These are phyloP conservation scores for Xenus cinereus DNA, from an alignment of 2,113 vertebrate genomes.

Conservation along the genomic window DNA sequence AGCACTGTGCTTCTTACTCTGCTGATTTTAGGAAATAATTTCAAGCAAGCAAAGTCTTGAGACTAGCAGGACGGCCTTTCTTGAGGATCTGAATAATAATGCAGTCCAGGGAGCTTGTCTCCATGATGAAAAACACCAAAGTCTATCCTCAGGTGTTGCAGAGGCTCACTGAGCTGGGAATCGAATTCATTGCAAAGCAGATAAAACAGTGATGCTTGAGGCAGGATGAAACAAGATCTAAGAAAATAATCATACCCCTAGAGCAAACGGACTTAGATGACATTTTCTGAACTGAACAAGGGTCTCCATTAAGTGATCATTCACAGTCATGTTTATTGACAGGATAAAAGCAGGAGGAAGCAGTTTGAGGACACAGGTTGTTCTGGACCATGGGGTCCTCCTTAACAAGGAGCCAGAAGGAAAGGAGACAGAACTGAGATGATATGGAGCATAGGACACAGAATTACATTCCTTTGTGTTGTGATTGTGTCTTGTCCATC, in stretches of 20 bases:
- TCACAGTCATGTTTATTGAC: constrained; percentile 35
- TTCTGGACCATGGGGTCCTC: not conserved
- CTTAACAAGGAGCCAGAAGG: not conserved
- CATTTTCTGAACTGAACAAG: constrained; percentile 25
- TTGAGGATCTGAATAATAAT: constrained; percentile 30
- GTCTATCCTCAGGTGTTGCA: constrained; percentile 54
- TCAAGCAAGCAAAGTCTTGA: not conserved
- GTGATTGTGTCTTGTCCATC: not conserved
- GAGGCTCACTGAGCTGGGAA: constrained; percentile 43
- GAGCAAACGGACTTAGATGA: constrained; percentile 38
- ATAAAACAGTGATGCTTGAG: constrained; percentile 30
- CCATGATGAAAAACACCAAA: constrained; percentile 31
- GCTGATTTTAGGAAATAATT: constrained; percentile 23
- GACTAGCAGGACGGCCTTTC: not conserved
- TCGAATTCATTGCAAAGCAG: constrained; percentile 23
- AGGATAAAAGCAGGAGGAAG: constrained; percentile 4
- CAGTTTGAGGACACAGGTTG: not conserved
- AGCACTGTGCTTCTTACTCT: not conserved
- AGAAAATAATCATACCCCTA: constrained; percentile 49
- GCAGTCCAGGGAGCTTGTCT: not conserved
- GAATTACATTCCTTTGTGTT: not conserved
- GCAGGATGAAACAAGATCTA: constrained; percentile 45
- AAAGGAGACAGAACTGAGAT: not conserved
- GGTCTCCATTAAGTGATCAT: constrained; percentile 36
- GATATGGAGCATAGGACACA: not conserved